Evolutionary conservation across 2,888 invertebrate species (phyloP), one percentile per base, ranked within the genome.

Genomic region (Crioceris asparagi): DNA sequence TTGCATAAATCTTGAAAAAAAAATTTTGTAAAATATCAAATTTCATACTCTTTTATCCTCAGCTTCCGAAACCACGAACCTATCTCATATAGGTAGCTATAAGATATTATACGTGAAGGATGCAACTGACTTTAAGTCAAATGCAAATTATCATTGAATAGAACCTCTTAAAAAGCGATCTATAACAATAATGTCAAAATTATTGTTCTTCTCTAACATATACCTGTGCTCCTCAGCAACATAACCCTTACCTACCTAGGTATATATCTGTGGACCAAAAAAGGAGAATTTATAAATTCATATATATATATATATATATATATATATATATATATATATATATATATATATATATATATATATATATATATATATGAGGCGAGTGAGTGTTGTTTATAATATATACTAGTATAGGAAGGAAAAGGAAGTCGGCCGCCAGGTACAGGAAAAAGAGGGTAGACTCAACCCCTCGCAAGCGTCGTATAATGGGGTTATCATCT

Each of bases 401-500:
- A n/a, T n/a, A n/a, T n/a, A n/a, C n/a, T n/a, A n/a, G n/a, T n/a
- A n/a, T n/a, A n/a, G n/a, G n/a, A n/a, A n/a, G n/a, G n/a, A n/a
- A n/a, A n/a, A n/a, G n/a, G n/a, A n/a, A n/a, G n/a, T n/a, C n/a
- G n/a, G n/a, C n/a, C n/a, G n/a, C n/a, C n/a, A n/a, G n/a, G n/a
- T n/a, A n/a, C n/a, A n/a, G 33, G 17, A 37, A 30, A 39, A 32
- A 29, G 32, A 15, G 8, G 30, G 36, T 21, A 11, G 26, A 17
- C 8, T 18, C 4, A 5, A 11, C 51, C 55, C 55, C 52, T 51
- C 44, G 46, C 49, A 53, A 52, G 49, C 50, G 53, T 47, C 44
- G 40, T 46, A 48, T 54, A 50, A 52, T 53, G 45, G 56, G 55
- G 56, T 54, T 57, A 53, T 51, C 53, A 53, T 45, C 52, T 49